phyloP scores from a whole-genome alignment of 1,140 invertebrate genomes.

The Drosophila albomicans region DNA sequence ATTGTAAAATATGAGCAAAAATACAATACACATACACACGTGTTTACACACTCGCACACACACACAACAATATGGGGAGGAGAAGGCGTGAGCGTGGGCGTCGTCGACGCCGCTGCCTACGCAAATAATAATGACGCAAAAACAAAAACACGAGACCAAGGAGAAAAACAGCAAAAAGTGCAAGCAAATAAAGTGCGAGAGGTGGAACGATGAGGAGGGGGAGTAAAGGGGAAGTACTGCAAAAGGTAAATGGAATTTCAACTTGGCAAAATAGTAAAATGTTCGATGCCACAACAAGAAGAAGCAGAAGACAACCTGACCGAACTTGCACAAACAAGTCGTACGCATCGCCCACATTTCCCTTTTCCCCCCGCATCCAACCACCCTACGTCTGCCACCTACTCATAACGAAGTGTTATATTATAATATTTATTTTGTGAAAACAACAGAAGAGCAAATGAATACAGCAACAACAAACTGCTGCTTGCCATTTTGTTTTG shows the following conservation, averaged over 20 bases:
- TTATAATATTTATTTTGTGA: constrained; percentile 68
- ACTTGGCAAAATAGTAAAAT: constrained; percentile 20
- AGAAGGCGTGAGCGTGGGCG: constrained; percentile 56
- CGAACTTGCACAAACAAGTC: constrained; percentile 61
- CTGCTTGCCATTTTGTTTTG: constrained; percentile 74
- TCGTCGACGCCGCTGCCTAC: constrained; percentile 39
- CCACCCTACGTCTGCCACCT: background rate
- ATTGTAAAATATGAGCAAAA: constrained; percentile 80
- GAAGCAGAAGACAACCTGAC: constrained; percentile 24
- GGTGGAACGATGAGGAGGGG: background rate
- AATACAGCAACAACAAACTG: constrained; percentile 34
- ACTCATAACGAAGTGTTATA: constrained; percentile 27
- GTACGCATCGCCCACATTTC: constrained; percentile 22
- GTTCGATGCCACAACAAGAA: constrained; percentile 46
- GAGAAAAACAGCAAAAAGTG: constrained; percentile 31
- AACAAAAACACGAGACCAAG: constrained; percentile 53
- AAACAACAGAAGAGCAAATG: constrained; percentile 60
- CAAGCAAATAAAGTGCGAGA: constrained; percentile 18
- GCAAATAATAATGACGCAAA: constrained; percentile 69
- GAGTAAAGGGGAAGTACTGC: too few relatives aligned
- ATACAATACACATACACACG: constrained; percentile 39
- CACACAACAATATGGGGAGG: constrained; percentile 22
- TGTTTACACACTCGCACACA: background rate
- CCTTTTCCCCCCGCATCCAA: background rate
- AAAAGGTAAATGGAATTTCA: constrained; percentile 29